phyloP scores from a whole-genome alignment of 2,797 vertebrate species.

The Uromys caudimaculatus region DNA sequence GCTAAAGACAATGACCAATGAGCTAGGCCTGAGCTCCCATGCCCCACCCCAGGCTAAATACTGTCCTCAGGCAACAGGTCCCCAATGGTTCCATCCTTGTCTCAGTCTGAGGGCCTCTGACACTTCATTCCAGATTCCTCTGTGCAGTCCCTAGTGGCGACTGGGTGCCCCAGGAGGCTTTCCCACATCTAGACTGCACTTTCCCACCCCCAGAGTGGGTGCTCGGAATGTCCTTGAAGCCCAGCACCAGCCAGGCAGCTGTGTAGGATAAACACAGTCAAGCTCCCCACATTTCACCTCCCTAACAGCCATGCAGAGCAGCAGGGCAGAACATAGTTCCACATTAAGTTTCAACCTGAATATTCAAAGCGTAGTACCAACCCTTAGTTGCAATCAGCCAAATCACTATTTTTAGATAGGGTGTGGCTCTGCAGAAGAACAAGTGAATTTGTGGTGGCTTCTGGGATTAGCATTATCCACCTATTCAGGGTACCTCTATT shows the following conservation, averaged over 20 bases:
- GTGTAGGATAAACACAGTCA: not conserved
- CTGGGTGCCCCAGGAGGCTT: not conserved
- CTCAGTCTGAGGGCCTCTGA: not conserved
- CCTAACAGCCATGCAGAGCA: not conserved
- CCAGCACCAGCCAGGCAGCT: not conserved
- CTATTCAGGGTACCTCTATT: not conserved
- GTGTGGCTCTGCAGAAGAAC: not conserved
- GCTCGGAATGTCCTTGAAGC: not conserved
- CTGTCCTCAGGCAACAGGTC: not conserved
- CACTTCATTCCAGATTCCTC: not conserved
- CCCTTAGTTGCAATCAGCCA: not conserved
- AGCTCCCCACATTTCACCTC: not conserved
- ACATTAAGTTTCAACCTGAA: not conserved
- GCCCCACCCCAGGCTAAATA: not conserved
- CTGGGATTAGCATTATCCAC: not conserved
- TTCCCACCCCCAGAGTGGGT: not conserved
- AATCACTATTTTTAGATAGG: constrained; percentile 21
- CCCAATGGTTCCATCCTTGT: not conserved
- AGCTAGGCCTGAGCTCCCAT: not conserved
- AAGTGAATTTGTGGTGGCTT: not conserved
- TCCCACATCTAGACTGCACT: not conserved
- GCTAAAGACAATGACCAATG: not conserved
- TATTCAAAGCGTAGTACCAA: not conserved
- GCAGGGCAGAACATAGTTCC: not conserved
- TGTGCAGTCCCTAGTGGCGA: not conserved